These are phyloP conservation scores for Rhingia campestris DNA, from an alignment of 2,888 invertebrate species.

Conservation along the genomic window DNA sequence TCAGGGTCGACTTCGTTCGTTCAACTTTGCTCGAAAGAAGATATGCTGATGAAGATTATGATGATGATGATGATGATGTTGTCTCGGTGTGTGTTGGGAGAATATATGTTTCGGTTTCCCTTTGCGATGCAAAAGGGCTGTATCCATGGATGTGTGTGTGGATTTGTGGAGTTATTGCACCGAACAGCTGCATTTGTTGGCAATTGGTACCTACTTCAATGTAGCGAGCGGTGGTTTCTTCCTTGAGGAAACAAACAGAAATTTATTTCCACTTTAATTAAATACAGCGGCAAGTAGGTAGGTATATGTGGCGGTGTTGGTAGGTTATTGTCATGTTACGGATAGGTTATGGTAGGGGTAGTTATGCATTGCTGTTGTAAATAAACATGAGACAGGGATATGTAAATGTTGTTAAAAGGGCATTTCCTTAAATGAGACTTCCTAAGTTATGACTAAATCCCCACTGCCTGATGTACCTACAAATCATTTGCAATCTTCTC, in stretches of 20 bases:
- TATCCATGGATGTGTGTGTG: neutral
- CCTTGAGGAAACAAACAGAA: neutral
- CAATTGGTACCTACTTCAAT: neutral
- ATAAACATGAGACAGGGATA: neutral
- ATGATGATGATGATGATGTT: slow-evolving; percentile 6
- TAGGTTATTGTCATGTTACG: no score
- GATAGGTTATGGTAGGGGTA: neutral
- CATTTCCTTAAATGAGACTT: no score
- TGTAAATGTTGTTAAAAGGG: no score
- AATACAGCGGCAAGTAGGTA: neutral
- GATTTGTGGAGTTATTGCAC: slow-evolving; percentile 32
- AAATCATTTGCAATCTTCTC: no score
- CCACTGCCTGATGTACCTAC: no score
- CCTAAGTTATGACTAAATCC: no score
- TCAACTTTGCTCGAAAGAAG: slow-evolving; percentile 77
- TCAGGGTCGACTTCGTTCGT: slow-evolving; percentile 83
- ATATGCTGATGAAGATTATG: slow-evolving; percentile 15
- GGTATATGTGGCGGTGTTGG: slow-evolving; percentile 6
- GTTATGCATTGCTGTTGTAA: neutral
- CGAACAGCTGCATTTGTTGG: slow-evolving; percentile 61
- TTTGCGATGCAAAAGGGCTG: neutral
- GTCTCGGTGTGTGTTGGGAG: slow-evolving; percentile 4
- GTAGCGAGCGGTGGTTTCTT: neutral
- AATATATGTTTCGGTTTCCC: slow-evolving; percentile 6
- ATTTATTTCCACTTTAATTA: slow-evolving; percentile 2